Base-by-base conservation (phyloP, 2,113 vertebrate species). In the Bos javanicus region DNA sequence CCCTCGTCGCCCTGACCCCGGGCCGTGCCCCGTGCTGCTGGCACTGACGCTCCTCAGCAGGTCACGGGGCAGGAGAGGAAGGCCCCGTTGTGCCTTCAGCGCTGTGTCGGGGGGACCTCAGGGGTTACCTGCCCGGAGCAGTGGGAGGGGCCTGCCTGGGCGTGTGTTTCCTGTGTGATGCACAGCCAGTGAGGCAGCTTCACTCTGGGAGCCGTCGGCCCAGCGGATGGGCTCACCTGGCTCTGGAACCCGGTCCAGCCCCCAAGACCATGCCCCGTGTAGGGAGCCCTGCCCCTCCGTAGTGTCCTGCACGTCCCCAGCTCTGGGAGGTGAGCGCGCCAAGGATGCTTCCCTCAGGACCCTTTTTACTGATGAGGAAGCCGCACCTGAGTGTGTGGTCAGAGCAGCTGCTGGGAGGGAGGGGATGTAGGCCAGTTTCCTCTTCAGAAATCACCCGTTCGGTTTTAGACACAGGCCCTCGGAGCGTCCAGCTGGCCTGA, bases 251-350 rank as follows among this genome's bases (percentile, higher is more conserved):
- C 26, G 15, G 3, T 21, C 36, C 28, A 7, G 56, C 85, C 30
- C 25, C 54, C 21, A 25, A 84, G 56, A 11, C 64, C 21, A 0
- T 74, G 54, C 62, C 16, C 57, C 25, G 0, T 14, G 87, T 11
- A 30, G 50, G 25, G 76, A 46, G 9, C 1, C 0, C 23, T 2
- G 9, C 23, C 46, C 15, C 43, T 48, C 16, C 13, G 1, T 33
- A 3, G 21, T 67, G 33, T 67, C 33, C 3, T 8, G 1, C 0
- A 13, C 14, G 3, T 30, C 16, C 9, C 30, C 46, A 25, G 10
- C 33, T n/a, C 33, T 43, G 36, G 21, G 54, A 78, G 81, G 85
- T 43, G 17, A 54, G 30, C 12, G 0, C 17, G 6, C 13, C 28
- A 2, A n/a, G 46, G 36, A 4, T 21, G 28, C 12, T 36, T 48